phyloP scores from a whole-genome alignment of 2,888 invertebrate genomes.

The Acleris laterana region DNA sequence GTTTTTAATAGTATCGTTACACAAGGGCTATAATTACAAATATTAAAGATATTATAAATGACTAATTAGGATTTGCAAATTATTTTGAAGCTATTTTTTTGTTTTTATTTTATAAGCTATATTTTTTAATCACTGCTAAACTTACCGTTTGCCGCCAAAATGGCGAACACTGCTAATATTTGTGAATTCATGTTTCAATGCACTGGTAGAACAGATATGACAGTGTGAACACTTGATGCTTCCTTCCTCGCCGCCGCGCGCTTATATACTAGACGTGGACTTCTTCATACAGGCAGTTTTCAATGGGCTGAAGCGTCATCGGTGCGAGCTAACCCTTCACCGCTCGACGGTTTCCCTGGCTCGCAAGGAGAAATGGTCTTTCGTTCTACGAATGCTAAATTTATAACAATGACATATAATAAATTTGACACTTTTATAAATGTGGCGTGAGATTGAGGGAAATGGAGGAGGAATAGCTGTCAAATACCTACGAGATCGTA shows the following conservation, averaged over 20 bases:
- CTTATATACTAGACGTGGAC: constrained; percentile 77
- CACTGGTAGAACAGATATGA: constrained; percentile 45
- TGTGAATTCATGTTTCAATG: constrained; percentile 60
- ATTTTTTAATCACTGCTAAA: constrained; percentile 5
- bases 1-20: neutral
- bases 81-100: neutral
- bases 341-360: constrained; percentile 16
- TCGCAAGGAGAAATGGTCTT: no score
- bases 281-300: constrained; percentile 68
- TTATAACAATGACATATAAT: no score
- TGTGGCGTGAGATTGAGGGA: no score
- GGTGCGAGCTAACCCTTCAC: constrained; percentile 70
- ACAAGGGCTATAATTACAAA: no score
- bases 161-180: constrained; percentile 52
- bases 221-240: constrained; percentile 59
- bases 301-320: constrained; percentile 74
- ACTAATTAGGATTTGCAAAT: no score
- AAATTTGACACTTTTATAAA: no score
- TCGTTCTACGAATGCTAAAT: no score
- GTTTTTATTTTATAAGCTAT: neutral
- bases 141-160: constrained; percentile 69
- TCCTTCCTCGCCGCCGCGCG: constrained; percentile 65
- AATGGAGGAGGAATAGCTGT: no score
- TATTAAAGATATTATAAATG: no score
- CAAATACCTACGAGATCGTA: no score